These are phyloP conservation scores for Tamandua tetradactyla DNA, from an alignment of 2,797 vertebrate species.

Conservation along the genomic window DNA sequence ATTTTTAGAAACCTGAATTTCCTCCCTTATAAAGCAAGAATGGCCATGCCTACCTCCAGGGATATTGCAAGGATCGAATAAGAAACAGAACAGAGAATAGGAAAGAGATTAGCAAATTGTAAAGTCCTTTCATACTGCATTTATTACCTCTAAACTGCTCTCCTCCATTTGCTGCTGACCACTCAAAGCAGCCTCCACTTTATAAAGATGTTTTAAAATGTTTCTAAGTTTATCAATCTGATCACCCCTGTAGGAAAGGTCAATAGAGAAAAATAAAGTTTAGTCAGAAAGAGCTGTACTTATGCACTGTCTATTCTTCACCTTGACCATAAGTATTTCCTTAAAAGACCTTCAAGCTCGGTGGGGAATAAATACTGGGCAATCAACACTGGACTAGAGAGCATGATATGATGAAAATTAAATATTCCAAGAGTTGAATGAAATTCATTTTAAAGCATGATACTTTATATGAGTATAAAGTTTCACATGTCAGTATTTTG, in stretches of 20 bases:
- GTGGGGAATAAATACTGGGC: background rate
- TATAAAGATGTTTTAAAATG: background rate
- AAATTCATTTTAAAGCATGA: background rate
- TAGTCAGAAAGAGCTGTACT: background rate
- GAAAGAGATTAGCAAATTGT: background rate
- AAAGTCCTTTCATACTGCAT: background rate
- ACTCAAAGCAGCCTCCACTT: background rate
- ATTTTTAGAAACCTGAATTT: conserved; percentile 13
- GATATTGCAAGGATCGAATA: background rate
- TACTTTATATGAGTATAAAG: background rate
- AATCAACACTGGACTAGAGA: background rate
- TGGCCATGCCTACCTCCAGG: background rate
- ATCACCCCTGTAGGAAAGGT: background rate
- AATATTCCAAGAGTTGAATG: background rate
- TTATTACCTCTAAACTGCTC: background rate
- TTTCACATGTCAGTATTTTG: background rate
- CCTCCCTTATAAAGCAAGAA: background rate
- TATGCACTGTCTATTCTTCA: background rate
- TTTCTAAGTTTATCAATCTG: background rate
- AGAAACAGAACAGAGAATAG: background rate
- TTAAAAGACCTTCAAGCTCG: background rate
- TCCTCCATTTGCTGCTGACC: background rate
- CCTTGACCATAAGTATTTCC: background rate
- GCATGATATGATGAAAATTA: background rate
- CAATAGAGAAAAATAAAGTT: conserved; percentile 12